These are phyloP conservation scores for Taenioides sp. DNA, from an alignment of 2,797 vertebrate species.

Conservation along the genomic window DNA sequence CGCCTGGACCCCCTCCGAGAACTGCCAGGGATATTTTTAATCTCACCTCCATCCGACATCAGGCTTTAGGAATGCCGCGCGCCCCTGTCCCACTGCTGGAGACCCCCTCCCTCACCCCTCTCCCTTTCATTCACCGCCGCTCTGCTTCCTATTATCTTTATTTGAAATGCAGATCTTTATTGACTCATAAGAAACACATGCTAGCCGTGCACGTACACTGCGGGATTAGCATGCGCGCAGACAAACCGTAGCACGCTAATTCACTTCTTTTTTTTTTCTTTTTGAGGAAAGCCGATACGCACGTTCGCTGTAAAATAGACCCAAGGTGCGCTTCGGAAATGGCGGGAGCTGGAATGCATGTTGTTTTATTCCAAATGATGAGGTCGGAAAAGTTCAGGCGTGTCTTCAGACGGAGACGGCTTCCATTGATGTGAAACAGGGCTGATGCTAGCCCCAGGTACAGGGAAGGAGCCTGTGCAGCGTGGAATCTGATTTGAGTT, in stretches of 20 bases:
- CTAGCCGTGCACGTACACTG: constrained; percentile 50
- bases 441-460: constrained; percentile 50
- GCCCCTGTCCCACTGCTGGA: constrained; percentile 82
- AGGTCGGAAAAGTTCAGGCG: constrained; percentile 65
- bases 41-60: constrained; percentile 76
- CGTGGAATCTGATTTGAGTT: constrained; percentile 8
- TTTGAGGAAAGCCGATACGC: constrained; percentile 61
- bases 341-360: constrained; percentile 58
- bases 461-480: constrained; percentile 15
- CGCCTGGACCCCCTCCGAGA: constrained; percentile 64
- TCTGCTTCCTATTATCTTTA: constrained; percentile 96
- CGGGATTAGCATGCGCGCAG: constrained; percentile 7
- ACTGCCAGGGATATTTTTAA: constrained; percentile 73
- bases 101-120: constrained; percentile 51
- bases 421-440: constrained; percentile 63
- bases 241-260: constrained; percentile 44
- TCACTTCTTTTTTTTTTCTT: constrained; percentile 46
- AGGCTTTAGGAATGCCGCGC: constrained; percentile 66
- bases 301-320: constrained; percentile 67
- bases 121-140: constrained; percentile 78
- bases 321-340: constrained; percentile 75
- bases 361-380: constrained; percentile 64
- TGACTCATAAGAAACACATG: constrained; percentile 96
- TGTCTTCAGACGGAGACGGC: constrained; percentile 58
- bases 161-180: constrained; percentile 95